Evolutionary conservation across 2,888 invertebrate species (phyloP).

Genomic region (Lissonota sp.): DNA sequence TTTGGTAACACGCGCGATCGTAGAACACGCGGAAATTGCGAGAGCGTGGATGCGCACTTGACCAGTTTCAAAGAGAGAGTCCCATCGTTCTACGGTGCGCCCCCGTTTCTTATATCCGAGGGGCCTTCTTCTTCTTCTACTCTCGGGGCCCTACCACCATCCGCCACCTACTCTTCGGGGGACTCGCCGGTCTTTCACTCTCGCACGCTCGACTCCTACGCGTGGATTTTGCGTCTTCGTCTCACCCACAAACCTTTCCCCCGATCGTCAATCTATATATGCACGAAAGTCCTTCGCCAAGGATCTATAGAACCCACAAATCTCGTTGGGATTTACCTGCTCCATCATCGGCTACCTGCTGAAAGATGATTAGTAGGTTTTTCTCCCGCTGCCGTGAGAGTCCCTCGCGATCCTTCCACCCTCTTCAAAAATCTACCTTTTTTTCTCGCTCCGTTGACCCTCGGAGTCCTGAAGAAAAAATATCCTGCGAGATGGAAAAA

Average conservation of each 20-base stretch:
- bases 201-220: constrained; percentile 37
- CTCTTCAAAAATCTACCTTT: not conserved
- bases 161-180: constrained; percentile 64
- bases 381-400: not conserved
- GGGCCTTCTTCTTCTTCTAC: constrained; percentile 68
- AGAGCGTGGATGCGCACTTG: constrained; percentile 76
- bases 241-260: constrained; percentile 39
- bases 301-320: no score
- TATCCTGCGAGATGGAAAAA: not conserved
- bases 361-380: not conserved
- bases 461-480: not conserved
- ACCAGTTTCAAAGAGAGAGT: constrained; percentile 81
- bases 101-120: constrained; percentile 79
- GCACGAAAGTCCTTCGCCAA: not conserved
- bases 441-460: not conserved
- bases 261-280: constrained; percentile 3
- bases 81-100: constrained; percentile 74
- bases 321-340: constrained; percentile 36
- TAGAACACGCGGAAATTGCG: constrained; percentile 27
- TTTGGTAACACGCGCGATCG: constrained; percentile 27
- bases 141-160: constrained; percentile 64
- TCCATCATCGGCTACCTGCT: constrained; percentile 3
- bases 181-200: constrained; percentile 48
- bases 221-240: constrained; percentile 1
- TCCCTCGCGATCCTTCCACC: not conserved